Conservation (phyloP, 2,113 vertebrate genomes). For the Proteles cristata region DNA sequence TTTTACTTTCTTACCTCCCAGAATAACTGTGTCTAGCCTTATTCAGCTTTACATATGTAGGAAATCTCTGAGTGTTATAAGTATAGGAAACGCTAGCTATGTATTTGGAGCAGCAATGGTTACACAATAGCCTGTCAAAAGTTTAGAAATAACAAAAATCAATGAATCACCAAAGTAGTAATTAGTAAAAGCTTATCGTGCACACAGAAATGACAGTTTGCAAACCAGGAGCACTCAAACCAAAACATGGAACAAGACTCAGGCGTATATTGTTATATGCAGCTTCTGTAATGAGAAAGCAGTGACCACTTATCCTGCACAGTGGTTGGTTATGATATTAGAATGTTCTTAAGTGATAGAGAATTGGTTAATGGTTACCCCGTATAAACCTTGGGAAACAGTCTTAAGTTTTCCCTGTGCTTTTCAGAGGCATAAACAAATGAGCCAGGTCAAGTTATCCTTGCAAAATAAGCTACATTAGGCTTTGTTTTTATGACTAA, state of each 20-base stretch:
- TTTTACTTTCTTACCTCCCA: neutral
- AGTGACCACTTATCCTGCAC: neutral
- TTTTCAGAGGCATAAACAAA: neutral
- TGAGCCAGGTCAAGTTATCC: neutral
- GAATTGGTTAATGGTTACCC: neutral
- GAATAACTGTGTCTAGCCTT: neutral
- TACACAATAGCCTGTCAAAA: neutral
- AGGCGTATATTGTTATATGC: neutral
- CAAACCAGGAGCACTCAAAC: neutral
- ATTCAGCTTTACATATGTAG: neutral
- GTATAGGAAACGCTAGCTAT: neutral
- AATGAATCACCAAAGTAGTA: neutral
- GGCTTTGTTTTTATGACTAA: neutral
- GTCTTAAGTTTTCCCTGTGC: neutral
- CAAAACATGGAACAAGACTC: neutral
- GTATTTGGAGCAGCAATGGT: neutral
- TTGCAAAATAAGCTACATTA: neutral
- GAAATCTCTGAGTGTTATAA: neutral
- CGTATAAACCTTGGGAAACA: neutral
- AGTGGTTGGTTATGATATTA: neutral
- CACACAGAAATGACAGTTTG: neutral
- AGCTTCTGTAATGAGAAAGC: neutral
- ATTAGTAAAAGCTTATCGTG: neutral
- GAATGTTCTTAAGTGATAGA: neutral
- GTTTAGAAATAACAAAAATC: neutral